Base-by-base conservation (phyloP, 1,140 invertebrate genomes). In the Leptestheria dahalacensis region DNA sequence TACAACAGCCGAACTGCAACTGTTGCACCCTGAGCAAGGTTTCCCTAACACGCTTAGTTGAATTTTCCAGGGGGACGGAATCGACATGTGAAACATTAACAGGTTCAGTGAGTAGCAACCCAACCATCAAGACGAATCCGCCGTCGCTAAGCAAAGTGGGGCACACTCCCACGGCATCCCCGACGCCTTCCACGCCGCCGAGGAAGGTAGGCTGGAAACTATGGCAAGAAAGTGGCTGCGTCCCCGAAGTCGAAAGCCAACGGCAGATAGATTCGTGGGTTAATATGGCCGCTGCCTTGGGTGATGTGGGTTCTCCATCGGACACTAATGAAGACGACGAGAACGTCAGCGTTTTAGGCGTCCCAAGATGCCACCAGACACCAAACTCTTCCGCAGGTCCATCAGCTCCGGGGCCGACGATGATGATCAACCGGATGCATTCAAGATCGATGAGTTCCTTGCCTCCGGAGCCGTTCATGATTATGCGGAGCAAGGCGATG, bases 391-490 rank as follows among this genome's bases (percentile, higher is more conserved):
- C 33, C 33, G 33, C 33, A 15, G 33, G 33, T 41, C 15, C 33
- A 9, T 6, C 33, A 41, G 6, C 33, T 15, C 61, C 63, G 53
- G n/a, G n/a, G n/a, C n/a, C n/a, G n/a, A n/a, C n/a, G n/a, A n/a
- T n/a, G n/a, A n/a, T n/a, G n/a, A 49, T 68, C 65, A 75, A 79
- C 65, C 74, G 83, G 67, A 78, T 82, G 66, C 84, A 86, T 75
- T 86, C 84, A 69, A 79, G 79, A 69, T 89, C 87, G 69, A 86
- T 90, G 83, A 86, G 84, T 66, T 90, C 87, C 64, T 77, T 91
- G 69, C 88, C 88, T 55, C 91, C 91, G 49, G 91, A 95, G 76
- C 86, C 90, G 62, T 91, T 91, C 75, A 89, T 92, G 84, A 95
- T 96, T 75, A 85, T 92, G 78, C 81, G 89, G 64, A 90, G 88